phyloP scores from a whole-genome alignment of 2,797 vertebrate species.

The Microcaecilia unicolor region DNA sequence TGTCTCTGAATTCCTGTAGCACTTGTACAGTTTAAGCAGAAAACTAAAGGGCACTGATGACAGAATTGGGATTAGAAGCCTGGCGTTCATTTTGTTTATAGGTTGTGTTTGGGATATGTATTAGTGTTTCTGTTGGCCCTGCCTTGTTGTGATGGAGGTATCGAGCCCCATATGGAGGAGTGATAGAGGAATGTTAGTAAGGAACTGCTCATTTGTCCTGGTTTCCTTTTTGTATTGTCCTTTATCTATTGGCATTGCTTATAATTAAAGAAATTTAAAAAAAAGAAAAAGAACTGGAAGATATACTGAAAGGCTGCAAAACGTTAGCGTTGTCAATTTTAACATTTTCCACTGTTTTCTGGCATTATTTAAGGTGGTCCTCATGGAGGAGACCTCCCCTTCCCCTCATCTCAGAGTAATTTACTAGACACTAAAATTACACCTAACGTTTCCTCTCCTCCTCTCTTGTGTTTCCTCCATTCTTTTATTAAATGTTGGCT shows the following conservation, averaged over 20 bases:
- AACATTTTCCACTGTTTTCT: constrained; percentile 33
- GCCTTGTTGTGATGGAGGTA: constrained; percentile 53
- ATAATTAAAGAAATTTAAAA: constrained; percentile 41
- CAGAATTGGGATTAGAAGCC: no score
- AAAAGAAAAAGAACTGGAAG: constrained; percentile 46
- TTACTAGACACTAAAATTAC: constrained; percentile 58
- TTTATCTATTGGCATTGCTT: constrained; percentile 58
- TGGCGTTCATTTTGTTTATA: no score
- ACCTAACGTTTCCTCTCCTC: constrained; percentile 62
- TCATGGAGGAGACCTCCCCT: constrained; percentile 47
- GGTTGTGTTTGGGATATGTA: constrained; percentile 3
- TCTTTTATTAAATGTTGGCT: constrained; percentile 88
- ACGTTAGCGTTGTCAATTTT: constrained; percentile 40
- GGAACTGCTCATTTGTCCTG: constrained; percentile 50
- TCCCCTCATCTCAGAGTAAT: constrained; percentile 49
- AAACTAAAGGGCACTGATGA: not conserved
- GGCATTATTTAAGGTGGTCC: constrained; percentile 60
- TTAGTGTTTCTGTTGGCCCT: constrained; percentile 17
- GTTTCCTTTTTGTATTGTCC: constrained; percentile 54
- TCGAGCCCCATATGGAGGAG: constrained; percentile 60
- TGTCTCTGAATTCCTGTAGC: not conserved
- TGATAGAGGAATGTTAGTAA: constrained; percentile 58
- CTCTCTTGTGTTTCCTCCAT: constrained; percentile 58
- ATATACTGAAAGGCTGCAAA: constrained; percentile 41
- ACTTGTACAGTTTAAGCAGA: not conserved